Percentiles rank a stretch among this genome's conserved stretches.
Evolutionary conservation across 2,888 invertebrate genomes (phyloP).

Genomic region (Drosophila demipolita): DNA sequence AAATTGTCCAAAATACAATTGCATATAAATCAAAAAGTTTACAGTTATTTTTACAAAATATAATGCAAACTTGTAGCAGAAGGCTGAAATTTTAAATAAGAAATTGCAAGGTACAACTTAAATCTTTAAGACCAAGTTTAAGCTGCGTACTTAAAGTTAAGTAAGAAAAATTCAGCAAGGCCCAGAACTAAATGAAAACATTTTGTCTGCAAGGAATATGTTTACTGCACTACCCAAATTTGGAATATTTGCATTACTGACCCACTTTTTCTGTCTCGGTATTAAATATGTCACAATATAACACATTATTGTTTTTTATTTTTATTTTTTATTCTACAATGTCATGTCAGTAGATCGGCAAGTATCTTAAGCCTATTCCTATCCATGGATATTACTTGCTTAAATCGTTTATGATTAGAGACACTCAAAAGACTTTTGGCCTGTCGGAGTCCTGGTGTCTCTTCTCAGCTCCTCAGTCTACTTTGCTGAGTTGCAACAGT

Average conservation of each 20-base stretch:
- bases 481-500: too few species aligned
- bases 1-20: conserved; percentile 67
- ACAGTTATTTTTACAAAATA: conserved; percentile 31
- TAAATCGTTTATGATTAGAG: too few species aligned
- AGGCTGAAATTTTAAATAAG: conserved; percentile 18
- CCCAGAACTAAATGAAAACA: not conserved
- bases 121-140: not conserved
- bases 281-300: not conserved
- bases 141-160: not conserved
- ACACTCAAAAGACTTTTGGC: too few species aligned
- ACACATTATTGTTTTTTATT: not conserved
- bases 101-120: not conserved
- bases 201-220: not conserved
- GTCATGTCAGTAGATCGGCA: too few species aligned
- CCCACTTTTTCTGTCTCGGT: not conserved
- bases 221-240: not conserved
- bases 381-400: too few species aligned
- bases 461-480: too few species aligned
- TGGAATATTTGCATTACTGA: not conserved
- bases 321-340: too few species aligned
- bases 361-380: too few species aligned
- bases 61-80: conserved; percentile 53
- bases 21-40: conserved; percentile 69
- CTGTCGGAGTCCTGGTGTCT: too few species aligned
- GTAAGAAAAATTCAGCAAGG: not conserved